Evolutionary conservation across 2,888 invertebrate genomes (phyloP), one percentile per base, ranked within the genome.

Genomic region (Petrolisthes cinctipes): DNA sequence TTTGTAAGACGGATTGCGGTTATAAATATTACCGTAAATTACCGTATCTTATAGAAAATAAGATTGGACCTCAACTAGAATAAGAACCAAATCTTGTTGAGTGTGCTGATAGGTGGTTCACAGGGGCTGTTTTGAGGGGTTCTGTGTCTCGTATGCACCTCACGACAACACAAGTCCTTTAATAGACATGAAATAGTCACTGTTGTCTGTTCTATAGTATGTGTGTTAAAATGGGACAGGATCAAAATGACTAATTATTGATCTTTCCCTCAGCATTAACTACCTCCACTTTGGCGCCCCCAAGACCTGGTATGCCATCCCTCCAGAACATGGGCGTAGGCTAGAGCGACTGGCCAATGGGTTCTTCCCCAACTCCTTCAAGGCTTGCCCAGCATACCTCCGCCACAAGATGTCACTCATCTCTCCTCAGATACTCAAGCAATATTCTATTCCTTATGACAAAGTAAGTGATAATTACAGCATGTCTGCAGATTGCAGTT

Each of bases 371-470:
- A 95, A 96, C 0, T 96, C 96, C 91, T 95, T 96, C 91, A 95
- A 96, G 92, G 96, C 95, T 83, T 98, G 98, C 92, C 95, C 96
- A 91, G 98, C 98, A 0, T 99, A 99, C 92, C 93, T 99, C 54
- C 94, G 99, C 6, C 99, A 99, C 93, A 99, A 99, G 94, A 99
- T 98, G 97, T 97, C 97, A 0, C 93, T 99, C n/a, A 98, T 99
- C 91, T 98, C 98, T 76, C 99, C 99, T 0, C 97, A 96, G 92
- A 96, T 99, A 87, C 93, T 99, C 73, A 96, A 95, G 91, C 96
- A 97, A 92, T 97, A 99, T 93, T 97, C 98, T 0, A 98, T 99
- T 91, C 99, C 99, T 0, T 96, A 96, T 91, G 97, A 97, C 92
- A 99, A 98, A 94, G 96, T 96, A 92, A 91, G 91, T 82, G 53